Conservation (phyloP, 2,888 invertebrate species). For the Lepetodrilus schrolli region DNA sequence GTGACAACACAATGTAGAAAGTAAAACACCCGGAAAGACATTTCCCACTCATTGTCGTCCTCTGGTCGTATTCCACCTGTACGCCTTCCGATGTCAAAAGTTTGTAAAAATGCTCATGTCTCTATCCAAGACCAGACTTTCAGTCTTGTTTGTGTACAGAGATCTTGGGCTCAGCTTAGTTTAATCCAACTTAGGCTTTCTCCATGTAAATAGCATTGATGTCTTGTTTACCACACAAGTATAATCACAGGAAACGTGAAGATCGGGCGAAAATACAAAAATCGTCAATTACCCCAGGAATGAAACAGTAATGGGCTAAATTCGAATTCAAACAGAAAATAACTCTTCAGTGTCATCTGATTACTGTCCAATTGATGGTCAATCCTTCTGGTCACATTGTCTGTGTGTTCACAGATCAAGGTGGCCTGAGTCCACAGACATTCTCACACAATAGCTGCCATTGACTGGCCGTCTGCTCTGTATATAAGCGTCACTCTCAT, state of each 20-base stretch:
- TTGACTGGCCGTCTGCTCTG: not conserved
- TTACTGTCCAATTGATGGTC: not conserved
- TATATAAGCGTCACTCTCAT: no score
- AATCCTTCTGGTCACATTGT: not conserved
- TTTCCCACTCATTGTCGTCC: constrained; percentile 28
- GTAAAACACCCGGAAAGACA: constrained; percentile 53
- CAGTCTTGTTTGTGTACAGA: not conserved
- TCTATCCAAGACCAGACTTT: not conserved
- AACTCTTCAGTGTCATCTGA: not conserved
- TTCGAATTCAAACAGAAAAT: constrained; percentile 10
- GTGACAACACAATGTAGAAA: constrained; percentile 52
- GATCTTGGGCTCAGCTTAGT: not conserved
- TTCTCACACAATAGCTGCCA: not conserved
- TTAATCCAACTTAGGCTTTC: not conserved
- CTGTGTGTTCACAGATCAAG: not conserved
- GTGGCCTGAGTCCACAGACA: constrained; percentile 2
- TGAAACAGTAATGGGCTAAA: not conserved
- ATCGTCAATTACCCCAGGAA: not conserved
- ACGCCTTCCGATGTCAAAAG: no score
- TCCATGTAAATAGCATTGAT: not conserved
- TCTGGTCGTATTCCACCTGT: not conserved
- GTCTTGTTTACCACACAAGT: not conserved
- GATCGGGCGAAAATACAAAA: not conserved
- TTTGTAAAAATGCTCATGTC: no score
- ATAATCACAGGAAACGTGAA: constrained; percentile 9